These are phyloP conservation scores for Syngnathus scovelli DNA, from an alignment of 2,113 vertebrate genomes.

Conservation along the genomic window DNA sequence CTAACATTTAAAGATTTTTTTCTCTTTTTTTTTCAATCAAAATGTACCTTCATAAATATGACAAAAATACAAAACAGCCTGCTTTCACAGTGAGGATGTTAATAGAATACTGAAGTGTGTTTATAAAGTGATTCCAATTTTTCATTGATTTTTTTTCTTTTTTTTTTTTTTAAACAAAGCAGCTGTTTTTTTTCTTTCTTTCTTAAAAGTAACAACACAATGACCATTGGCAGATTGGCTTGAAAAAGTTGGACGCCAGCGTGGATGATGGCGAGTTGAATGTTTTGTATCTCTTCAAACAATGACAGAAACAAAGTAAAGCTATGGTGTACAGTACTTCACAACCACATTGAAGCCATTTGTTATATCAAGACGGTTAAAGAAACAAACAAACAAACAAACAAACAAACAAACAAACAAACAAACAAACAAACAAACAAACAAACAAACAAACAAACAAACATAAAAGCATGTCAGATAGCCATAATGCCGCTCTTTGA, in stretches of 20 bases:
- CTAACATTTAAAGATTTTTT: slow-evolving; percentile 41
- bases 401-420: slow-evolving; percentile 39
- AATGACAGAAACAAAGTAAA: slow-evolving; percentile 67
- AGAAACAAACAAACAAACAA: slow-evolving; percentile 44
- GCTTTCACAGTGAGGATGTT: slow-evolving; percentile 77
- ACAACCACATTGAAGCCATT: slow-evolving; percentile 57
- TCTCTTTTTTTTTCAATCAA: slow-evolving; percentile 49
- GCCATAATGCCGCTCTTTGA: slow-evolving; percentile 58
- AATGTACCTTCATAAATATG: slow-evolving; percentile 81
- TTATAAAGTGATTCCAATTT: slow-evolving; percentile 73
- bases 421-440: slow-evolving; percentile 44
- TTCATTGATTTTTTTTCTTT: slow-evolving; percentile 53
- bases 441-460: slow-evolving; percentile 42
- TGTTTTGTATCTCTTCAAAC: slow-evolving; percentile 36
- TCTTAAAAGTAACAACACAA: slow-evolving; percentile 54
- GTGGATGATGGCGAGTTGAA: slow-evolving; percentile 24
- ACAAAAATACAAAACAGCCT: slow-evolving; percentile 58
- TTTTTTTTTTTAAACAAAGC: slow-evolving; percentile 67
- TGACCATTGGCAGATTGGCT: slow-evolving; percentile 66
- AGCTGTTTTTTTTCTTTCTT: slow-evolving; percentile 41
- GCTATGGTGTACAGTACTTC: slow-evolving; percentile 79
- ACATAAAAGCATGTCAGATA: slow-evolving; percentile 27
- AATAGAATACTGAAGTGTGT: slow-evolving; percentile 76
- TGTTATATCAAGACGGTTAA: slow-evolving; percentile 59
- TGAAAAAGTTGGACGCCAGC: slow-evolving; percentile 57